Conservation (phyloP, 2,888 invertebrate species). For the Ormyrus nitidulus region DNA sequence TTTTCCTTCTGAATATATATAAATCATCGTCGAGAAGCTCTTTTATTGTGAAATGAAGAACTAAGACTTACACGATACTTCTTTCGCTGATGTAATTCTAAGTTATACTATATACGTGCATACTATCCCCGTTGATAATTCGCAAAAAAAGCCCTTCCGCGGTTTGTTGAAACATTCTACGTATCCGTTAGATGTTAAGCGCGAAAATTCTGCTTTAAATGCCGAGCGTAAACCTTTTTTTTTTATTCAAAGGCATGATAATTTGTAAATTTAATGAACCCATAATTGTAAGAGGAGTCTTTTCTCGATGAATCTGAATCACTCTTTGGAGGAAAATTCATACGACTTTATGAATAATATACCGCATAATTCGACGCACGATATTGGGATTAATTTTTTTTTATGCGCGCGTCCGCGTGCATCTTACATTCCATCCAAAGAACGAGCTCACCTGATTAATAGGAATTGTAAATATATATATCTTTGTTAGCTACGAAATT, state of each 20-base stretch:
- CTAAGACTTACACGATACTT: neutral
- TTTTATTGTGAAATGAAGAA: slow-evolving; percentile 7
- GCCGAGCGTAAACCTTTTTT: neutral
- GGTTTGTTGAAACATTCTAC: neutral
- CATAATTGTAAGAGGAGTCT: too few relatives aligned
- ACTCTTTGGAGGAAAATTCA: neutral
- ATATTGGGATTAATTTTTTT: slow-evolving; percentile 16
- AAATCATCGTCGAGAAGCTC: neutral
- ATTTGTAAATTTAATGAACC: too few relatives aligned
- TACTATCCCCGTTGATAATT: slow-evolving; percentile 14
- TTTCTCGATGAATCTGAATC: too few relatives aligned
- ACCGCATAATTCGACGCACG: slow-evolving; percentile 9
- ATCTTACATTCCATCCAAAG: slow-evolving; percentile 70
- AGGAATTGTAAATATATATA: slow-evolving; percentile 53
- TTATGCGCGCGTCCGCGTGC: slow-evolving; percentile 37
- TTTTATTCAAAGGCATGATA: too few relatives aligned
- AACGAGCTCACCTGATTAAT: slow-evolving; percentile 35
- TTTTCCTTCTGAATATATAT: too few relatives aligned
- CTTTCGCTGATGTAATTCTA: slow-evolving; percentile 1
- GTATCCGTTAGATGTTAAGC: neutral
- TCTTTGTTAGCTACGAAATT: slow-evolving; percentile 41
- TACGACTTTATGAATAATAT: slow-evolving; percentile 4
- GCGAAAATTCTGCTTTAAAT: neutral
- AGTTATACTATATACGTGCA: neutral
- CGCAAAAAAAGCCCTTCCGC: neutral